Evolutionary conservation across 2,888 invertebrate species (phyloP).

Genomic region (Xestia c-nigrum): DNA sequence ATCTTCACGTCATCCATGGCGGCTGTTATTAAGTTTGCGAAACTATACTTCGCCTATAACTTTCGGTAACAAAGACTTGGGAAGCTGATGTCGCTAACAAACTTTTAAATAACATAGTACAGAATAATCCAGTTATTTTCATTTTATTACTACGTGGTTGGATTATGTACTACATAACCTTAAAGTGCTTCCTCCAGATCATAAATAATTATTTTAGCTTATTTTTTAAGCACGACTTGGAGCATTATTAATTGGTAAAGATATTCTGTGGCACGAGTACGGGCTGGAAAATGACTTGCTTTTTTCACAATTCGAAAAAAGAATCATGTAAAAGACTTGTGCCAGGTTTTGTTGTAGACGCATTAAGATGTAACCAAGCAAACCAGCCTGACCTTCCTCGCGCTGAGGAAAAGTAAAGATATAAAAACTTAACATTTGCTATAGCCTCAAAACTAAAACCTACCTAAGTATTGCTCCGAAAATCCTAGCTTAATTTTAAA

Average conservation of each 20-base stretch:
- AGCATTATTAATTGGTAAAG: too few relatives aligned
- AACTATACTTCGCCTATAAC: constrained; percentile 39
- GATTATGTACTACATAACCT: constrained; percentile 18
- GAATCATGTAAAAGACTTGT: background rate
- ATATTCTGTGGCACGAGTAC: constrained; percentile 7
- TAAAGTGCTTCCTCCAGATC: constrained; percentile 1
- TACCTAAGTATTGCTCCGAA: background rate
- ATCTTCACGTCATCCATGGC: constrained; percentile 29
- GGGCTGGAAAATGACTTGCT: background rate
- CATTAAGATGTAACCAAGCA: background rate
- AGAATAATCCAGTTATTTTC: constrained; percentile 38
- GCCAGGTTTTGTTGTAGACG: background rate
- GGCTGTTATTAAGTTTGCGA: constrained; percentile 49
- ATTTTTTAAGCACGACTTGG: too few relatives aligned
- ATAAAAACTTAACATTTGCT: background rate
- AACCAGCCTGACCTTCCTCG: background rate
- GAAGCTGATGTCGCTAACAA: constrained; percentile 26
- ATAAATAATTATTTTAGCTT: too few relatives aligned
- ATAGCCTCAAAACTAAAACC: background rate
- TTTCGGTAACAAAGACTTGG: constrained; percentile 43
- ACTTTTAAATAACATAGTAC: constrained; percentile 49
- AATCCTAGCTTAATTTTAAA: background rate
- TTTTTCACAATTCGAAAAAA: background rate
- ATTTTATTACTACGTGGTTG: constrained; percentile 29
- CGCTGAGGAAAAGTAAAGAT: background rate